Evolutionary conservation across 2,797 vertebrate genomes (phyloP).

Genomic region (Parauchenoglanis ngamensis): DNA sequence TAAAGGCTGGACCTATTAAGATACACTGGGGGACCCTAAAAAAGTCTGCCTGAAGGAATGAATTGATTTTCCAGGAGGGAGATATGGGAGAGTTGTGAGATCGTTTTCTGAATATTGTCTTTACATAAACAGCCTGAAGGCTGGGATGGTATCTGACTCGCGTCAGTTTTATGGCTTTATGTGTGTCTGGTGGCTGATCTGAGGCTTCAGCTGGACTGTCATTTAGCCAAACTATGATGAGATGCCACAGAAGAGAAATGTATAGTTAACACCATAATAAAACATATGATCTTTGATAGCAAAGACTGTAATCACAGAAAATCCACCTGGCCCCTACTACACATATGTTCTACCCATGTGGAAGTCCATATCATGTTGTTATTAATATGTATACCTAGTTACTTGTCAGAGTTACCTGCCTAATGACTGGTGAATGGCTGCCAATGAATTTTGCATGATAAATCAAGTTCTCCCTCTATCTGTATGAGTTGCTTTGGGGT

Average conservation of each 20-base stretch:
- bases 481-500: background rate
- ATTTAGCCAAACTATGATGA: background rate
- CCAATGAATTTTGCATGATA: background rate
- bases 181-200: background rate
- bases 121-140: constrained; percentile 5
- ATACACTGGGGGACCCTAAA: constrained; percentile 3
- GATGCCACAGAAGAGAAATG: background rate
- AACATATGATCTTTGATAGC: background rate
- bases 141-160: background rate
- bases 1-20: background rate
- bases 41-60: constrained; percentile 5
- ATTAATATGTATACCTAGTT: background rate
- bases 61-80: background rate
- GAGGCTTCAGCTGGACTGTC: background rate
- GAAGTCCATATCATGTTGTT: background rate
- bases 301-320: background rate
- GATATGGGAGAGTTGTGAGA: background rate
- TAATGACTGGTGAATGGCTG: background rate
- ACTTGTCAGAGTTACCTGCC: background rate
- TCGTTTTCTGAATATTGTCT: background rate
- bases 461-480: background rate
- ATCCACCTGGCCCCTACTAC: background rate
- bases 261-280: background rate
- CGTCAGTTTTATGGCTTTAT: background rate
- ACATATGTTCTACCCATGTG: background rate